These are phyloP conservation scores for Corythornis cristatus DNA, from an alignment of 2,113 vertebrate genomes.

Conservation along the genomic window DNA sequence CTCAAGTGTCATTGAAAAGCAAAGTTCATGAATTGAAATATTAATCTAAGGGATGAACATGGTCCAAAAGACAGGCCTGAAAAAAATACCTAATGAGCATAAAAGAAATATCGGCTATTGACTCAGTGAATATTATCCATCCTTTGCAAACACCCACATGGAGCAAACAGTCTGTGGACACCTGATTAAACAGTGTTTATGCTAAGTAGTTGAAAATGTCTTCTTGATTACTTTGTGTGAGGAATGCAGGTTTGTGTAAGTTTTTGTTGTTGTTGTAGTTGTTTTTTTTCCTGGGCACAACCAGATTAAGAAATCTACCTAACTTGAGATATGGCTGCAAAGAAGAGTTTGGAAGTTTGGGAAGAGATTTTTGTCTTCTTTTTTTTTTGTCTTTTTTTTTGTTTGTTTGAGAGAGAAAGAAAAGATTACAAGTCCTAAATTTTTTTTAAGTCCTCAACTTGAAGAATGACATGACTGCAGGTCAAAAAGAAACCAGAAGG, in stretches of 20 bases:
- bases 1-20: not conserved
- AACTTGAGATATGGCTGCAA: not conserved
- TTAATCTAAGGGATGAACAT: not conserved
- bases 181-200: constrained; percentile 40
- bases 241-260: not conserved
- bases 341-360: not conserved
- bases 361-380: not conserved
- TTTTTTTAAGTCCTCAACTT: not conserved
- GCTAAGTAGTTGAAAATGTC: not conserved
- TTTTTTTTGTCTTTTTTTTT: no score
- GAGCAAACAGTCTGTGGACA: constrained; percentile 25
- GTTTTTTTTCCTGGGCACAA: not conserved
- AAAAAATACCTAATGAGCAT: not conserved
- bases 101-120: not conserved
- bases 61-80: not conserved
- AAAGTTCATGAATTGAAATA: not conserved
- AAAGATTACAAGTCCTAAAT: not conserved
- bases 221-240: constrained; percentile 19
- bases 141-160: not conserved
- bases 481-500: not conserved
- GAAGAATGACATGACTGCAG: not conserved
- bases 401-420: not conserved
- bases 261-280: not conserved
- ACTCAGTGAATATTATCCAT: constrained; percentile 1
- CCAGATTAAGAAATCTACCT: not conserved